A percentile compares a stretch with the other conserved stretches of the same genome.
Evolutionary conservation across 2,797 vertebrate species (phyloP).

Genomic region (Tarsius wallacei): DNA sequence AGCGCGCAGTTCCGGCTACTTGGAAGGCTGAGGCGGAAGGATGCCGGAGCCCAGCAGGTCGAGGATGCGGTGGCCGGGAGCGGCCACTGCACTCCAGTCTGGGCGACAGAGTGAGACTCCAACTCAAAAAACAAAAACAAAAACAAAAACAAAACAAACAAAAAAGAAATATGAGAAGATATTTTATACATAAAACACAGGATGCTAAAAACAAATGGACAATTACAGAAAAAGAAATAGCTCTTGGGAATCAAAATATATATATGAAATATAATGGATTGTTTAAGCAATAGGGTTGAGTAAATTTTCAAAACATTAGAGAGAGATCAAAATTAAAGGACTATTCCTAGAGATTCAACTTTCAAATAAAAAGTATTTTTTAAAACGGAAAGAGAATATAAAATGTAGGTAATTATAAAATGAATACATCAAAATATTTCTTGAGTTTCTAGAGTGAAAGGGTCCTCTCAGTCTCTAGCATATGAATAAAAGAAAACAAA

Average conservation of each 20-base stretch:
- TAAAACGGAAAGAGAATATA: not conserved
- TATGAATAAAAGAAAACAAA: constrained; percentile 38
- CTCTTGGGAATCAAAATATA: not conserved
- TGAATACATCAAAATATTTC: constrained; percentile 6
- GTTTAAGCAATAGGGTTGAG: not conserved
- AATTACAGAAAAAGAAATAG: not conserved
- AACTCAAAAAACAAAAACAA: too few relatives aligned
- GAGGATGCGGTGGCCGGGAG: too few relatives aligned
- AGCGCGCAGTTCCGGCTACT: too few relatives aligned
- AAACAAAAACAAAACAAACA: too few relatives aligned
- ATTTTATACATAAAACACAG: too few relatives aligned
- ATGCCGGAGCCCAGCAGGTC: too few relatives aligned
- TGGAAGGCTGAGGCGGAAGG: too few relatives aligned
- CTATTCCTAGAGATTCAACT: not conserved
- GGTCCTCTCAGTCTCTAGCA: not conserved
- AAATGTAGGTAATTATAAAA: constrained; percentile 33
- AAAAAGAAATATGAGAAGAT: not conserved
- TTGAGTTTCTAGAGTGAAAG: not conserved
- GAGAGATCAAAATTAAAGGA: not conserved
- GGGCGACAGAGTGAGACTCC: too few relatives aligned
- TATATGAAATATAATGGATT: not conserved
- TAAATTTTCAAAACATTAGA: not conserved
- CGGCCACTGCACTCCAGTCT: too few relatives aligned
- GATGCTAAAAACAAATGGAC: not conserved
- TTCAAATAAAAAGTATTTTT: not conserved